Percentiles rank a stretch among this genome's conserved stretches.
phyloP scores from a whole-genome alignment of 2,113 vertebrate genomes.

The Brevimyrus niger region DNA sequence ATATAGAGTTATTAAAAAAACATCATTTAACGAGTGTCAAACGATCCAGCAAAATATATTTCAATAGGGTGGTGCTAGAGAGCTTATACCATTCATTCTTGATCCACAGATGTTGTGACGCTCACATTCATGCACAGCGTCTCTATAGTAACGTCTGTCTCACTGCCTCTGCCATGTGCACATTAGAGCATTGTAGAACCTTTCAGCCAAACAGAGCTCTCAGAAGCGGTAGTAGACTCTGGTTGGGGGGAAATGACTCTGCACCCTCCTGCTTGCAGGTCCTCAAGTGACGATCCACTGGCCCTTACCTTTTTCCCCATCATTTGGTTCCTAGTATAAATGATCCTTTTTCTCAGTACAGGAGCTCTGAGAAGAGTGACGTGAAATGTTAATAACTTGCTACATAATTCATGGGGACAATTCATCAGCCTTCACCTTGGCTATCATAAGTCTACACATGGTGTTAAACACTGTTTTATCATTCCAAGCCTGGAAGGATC shows the following conservation, averaged over 20 bases:
- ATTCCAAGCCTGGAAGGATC: not conserved
- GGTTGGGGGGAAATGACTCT: not conserved
- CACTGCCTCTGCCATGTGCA: not conserved
- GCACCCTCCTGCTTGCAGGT: not conserved
- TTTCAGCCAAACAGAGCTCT: not conserved
- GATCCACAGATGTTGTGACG: not conserved
- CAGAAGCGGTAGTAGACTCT: not conserved
- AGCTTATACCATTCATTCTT: not conserved
- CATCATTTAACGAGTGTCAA: not conserved
- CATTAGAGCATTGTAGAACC: not conserved
- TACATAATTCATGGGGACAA: constrained; percentile 16
- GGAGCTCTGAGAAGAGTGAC: not conserved
- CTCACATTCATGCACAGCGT: not conserved
- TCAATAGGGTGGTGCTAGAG: not conserved
- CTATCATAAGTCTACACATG: not conserved
- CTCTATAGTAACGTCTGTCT: not conserved
- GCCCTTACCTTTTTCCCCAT: not conserved
- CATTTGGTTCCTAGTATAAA: not conserved
- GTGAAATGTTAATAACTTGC: constrained; percentile 13
- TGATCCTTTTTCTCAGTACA: not conserved
- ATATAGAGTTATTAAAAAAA: not conserved
- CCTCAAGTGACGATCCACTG: not conserved
- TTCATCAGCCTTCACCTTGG: not conserved
- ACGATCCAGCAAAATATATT: not conserved
- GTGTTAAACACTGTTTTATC: not conserved